A percentile compares a stretch with the other conserved stretches of the same genome.
Conservation (phyloP, 2,797 vertebrate genomes). For the Sebastiscus albofasciatus region DNA sequence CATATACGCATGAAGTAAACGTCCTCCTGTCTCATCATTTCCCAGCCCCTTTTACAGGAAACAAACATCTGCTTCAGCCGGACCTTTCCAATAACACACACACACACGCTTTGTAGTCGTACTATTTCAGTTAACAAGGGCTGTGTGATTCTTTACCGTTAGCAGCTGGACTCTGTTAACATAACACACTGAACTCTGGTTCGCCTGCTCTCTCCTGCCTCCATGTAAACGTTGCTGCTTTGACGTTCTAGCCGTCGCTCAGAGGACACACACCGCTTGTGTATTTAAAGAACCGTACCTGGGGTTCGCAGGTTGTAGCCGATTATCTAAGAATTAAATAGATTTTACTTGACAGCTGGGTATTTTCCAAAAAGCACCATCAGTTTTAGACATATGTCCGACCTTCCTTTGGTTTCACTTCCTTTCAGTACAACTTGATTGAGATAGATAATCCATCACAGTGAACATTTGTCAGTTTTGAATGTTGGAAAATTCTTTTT, state of each 20-base stretch:
- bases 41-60: conserved; percentile 25
- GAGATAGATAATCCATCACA: not conserved
- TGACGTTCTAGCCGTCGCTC: not conserved
- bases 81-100: not conserved
- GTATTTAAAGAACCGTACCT: not conserved
- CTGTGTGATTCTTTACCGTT: conserved; percentile 23
- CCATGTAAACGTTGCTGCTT: conserved; percentile 14
- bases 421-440: conserved; percentile 7
- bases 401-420: not conserved
- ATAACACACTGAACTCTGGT: conserved; percentile 40
- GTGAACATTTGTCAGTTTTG: not conserved
- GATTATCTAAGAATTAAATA: conserved; percentile 3
- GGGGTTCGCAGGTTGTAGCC: conserved; percentile 16
- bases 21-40: conserved; percentile 6
- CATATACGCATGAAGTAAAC: not conserved
- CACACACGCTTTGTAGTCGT: not conserved
- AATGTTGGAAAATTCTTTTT: too few relatives aligned
- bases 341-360: conserved; percentile 1
- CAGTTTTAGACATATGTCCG: not conserved
- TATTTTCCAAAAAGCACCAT: not conserved
- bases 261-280: not conserved
- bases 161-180: conserved; percentile 59
- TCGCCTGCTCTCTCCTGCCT: conserved; percentile 14
- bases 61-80: conserved; percentile 11
- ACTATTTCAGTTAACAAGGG: conserved; percentile 23